Evolutionary conservation across 2,113 vertebrate species (phyloP).

Genomic region (Crotalus horridus): DNA sequence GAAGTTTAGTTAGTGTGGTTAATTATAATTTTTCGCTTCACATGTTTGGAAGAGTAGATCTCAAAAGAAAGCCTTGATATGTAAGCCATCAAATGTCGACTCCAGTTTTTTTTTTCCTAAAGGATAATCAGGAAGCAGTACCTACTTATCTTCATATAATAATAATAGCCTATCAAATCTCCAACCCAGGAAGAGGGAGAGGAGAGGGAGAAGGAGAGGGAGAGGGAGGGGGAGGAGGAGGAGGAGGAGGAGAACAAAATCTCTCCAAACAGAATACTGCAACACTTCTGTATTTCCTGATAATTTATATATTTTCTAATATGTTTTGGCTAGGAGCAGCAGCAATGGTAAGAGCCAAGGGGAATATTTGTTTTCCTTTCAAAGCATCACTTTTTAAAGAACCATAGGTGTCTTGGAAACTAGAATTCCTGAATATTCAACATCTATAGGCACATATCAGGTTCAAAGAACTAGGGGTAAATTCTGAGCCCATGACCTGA

Average conservation of each 20-base stretch:
- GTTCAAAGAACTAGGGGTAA: neutral
- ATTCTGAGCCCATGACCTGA: neutral
- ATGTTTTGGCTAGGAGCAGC: neutral
- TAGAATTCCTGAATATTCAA: neutral
- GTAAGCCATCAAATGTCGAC: neutral
- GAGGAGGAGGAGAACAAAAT: neutral
- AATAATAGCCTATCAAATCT: neutral
- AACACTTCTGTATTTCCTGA: neutral
- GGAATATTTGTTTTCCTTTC: neutral
- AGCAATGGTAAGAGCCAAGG: neutral
- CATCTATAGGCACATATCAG: neutral
- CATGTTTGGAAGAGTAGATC: constrained; percentile 21
- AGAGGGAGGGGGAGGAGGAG: neutral
- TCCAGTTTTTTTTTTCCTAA: neutral
- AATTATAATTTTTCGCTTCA: constrained; percentile 18
- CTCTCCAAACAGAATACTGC: neutral
- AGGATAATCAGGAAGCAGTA: neutral
- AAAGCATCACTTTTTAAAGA: neutral
- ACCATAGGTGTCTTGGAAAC: neutral
- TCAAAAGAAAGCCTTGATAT: neutral
- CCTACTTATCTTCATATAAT: neutral
- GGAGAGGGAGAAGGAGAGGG: no score
- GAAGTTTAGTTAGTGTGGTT: neutral
- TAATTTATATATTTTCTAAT: neutral
- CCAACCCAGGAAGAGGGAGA: neutral